A percentile compares a stretch with the other conserved stretches of the same genome.
These are phyloP conservation scores for Hypomecis atomaria DNA, from an alignment of 2,888 invertebrate species.

Conservation along the genomic window DNA sequence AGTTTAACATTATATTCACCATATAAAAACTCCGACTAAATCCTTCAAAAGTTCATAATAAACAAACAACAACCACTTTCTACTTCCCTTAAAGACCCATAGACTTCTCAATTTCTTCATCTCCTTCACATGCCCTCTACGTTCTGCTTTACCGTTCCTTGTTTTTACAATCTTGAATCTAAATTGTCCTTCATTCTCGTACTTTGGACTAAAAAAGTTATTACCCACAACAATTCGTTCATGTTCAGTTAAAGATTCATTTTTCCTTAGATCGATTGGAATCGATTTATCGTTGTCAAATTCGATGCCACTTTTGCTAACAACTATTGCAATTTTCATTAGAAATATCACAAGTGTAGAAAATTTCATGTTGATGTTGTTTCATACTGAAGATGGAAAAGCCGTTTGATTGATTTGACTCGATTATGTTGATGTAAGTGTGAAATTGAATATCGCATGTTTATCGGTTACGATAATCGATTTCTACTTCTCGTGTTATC, in stretches of 20 bases:
- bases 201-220: slow-evolving; percentile 20
- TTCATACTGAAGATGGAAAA: slow-evolving; percentile 4
- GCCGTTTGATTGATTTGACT: slow-evolving; percentile 11
- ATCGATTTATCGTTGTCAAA: background rate
- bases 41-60: too few species aligned
- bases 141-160: background rate
- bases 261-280: background rate
- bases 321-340: background rate
- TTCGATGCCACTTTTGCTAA: background rate
- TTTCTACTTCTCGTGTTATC: background rate
- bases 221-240: slow-evolving; percentile 2
- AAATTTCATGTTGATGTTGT: slow-evolving; percentile 1
- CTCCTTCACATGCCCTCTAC: slow-evolving; percentile 10
- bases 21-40: too few species aligned
- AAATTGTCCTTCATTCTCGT: slow-evolving; percentile 48
- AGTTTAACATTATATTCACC: too few species aligned
- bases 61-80: background rate
- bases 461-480: background rate
- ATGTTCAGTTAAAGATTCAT: background rate
- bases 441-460: slow-evolving; percentile 6
- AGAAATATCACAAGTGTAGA: background rate
- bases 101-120: background rate
- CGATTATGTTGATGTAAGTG: background rate
- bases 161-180: slow-evolving; percentile 44
- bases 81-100: background rate